Evolutionary conservation across 2,888 invertebrate genomes (phyloP), one percentile per base, ranked within the genome.

Genomic region (Thymelicus lineola): DNA sequence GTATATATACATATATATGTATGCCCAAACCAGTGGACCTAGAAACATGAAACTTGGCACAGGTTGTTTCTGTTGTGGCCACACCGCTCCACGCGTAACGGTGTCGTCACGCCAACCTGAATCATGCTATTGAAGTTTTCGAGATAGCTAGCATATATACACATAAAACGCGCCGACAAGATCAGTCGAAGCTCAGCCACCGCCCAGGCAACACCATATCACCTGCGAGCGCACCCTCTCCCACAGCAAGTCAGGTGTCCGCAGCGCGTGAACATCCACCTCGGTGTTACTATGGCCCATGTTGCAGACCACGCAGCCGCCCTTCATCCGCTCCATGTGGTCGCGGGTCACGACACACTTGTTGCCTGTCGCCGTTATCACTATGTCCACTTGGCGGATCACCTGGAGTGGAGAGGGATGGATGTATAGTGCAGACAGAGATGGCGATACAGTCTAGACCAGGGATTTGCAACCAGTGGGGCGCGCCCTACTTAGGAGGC

Each of bases 221-320:
- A 90, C 91, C 94, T 99, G 99, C 38, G 98, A 98, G 66, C 99
- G 95, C 0, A 99, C 99, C 83, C 98, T 97, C 91, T 99, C 99
- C 99, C 99, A 99, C 69, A 98, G 97, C 79, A 99, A 91, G 84
- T 99, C 99, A 0, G 98, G 98, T 35, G 99, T 99, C 73, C 98
- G 95, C 73, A 99, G 91, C 76, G 98, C 97, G 90, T 98, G 98
- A 76, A 98, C 98, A 91, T 98, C 98, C 5, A 92, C 84, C 95
- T 99, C 98, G 0, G 98, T 98, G 89, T 99, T 98, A 75, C 98
- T 98, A 91, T 99, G 98, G 0, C 98, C 98, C 98, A 99, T 99
- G 92, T 99, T 99, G 89, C 98, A 98, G 1, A 99, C 96, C 69
- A 98, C 97, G 86, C 98, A 98, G 45, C 98, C 98, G 85, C 97